Evolutionary conservation across 1,140 invertebrate species (phyloP).

Genomic region (Whitmania pigra): DNA sequence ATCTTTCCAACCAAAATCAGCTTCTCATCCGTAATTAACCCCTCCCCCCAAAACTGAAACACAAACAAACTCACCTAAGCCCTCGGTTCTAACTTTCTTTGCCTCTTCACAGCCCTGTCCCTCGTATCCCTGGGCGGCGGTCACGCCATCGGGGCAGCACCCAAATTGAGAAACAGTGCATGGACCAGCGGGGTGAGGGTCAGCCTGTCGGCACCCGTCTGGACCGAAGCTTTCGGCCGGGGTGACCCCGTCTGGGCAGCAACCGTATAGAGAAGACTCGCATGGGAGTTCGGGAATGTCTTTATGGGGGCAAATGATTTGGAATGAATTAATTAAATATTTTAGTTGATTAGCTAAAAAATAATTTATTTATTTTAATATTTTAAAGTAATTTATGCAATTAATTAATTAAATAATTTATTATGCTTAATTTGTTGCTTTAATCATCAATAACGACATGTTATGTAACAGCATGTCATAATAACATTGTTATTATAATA

Average conservation of each 20-base stretch:
- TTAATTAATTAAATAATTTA: no score
- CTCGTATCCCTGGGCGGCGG: constrained; percentile 34
- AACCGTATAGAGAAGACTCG: constrained; percentile 75
- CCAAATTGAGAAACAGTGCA: constrained; percentile 26
- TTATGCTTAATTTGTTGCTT: no score
- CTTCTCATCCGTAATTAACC: no score
- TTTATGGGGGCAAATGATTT: not conserved
- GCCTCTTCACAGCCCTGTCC: constrained; percentile 32
- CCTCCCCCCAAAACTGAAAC: no score
- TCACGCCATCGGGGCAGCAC: constrained; percentile 35
- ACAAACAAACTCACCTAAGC: no score
- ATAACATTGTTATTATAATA: no score
- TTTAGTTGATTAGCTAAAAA: not conserved
- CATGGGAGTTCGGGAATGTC: constrained; percentile 43
- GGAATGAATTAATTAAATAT: not conserved
- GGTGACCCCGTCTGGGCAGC: constrained; percentile 76
- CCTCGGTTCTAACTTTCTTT: not conserved
- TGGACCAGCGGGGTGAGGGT: not conserved
- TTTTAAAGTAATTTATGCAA: no score
- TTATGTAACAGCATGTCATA: no score
- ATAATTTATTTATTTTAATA: not conserved
- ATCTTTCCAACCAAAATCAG: no score
- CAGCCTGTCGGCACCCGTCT: constrained; percentile 52
- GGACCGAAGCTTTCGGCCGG: constrained; percentile 56
- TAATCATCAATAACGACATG: no score